Percentiles rank a stretch among this genome's conserved stretches.
Evolutionary conservation across 2,888 invertebrate species (phyloP).

Genomic region (Onthophagus sagittarius): DNA sequence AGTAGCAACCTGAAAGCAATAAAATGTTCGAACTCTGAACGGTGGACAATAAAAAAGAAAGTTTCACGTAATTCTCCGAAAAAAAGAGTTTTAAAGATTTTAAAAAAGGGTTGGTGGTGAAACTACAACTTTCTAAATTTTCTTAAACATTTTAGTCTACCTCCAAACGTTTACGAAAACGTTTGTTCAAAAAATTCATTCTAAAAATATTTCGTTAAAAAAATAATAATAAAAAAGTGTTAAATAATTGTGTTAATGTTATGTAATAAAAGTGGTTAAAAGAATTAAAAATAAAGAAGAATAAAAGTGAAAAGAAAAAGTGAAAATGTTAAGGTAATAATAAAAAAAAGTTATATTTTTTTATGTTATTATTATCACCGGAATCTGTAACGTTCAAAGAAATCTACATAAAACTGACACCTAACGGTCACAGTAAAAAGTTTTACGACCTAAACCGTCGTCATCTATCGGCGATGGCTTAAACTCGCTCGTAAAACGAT

Average conservation of each 20-base stretch:
- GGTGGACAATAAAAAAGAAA: neutral
- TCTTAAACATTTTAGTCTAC: neutral
- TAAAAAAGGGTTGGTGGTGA: neutral
- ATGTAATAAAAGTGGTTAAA: no score
- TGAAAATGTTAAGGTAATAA: neutral
- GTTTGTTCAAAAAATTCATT: neutral
- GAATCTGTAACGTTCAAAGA: neutral
- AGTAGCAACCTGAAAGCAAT: neutral
- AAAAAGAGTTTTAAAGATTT: neutral
- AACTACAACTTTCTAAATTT: neutral
- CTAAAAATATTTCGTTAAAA: no score
- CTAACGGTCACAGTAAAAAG: conserved; percentile 2
- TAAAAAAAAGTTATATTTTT: neutral
- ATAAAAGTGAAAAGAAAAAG: no score
- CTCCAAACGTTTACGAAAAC: neutral
- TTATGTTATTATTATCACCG: neutral
- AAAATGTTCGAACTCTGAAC: neutral
- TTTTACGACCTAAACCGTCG: conserved; percentile 4
- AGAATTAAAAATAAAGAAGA: no score
- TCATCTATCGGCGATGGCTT: conserved; percentile 35
- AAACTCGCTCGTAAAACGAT: conserved; percentile 31
- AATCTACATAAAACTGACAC: conserved; percentile 7
- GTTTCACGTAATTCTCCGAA: neutral
- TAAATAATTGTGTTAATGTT: no score
- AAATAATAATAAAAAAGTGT: no score